phyloP scores from a whole-genome alignment of 2,113 vertebrate species.

The Myocastor coypus region DNA sequence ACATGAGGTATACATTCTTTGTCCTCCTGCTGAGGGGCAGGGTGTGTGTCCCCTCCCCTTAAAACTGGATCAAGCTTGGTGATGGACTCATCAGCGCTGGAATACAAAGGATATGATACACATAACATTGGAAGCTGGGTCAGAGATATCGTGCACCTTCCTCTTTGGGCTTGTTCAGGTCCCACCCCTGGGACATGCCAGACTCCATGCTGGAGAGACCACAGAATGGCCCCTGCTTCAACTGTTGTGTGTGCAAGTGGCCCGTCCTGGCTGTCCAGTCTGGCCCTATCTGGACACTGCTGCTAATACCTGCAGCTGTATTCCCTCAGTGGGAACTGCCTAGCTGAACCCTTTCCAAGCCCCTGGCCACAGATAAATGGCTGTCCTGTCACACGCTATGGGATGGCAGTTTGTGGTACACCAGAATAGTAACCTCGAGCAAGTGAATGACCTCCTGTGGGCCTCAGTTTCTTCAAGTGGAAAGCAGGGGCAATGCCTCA shows the following conservation, averaged over 20 bases:
- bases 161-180: not conserved
- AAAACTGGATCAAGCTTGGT: not conserved
- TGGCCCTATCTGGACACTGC: not conserved
- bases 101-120: not conserved
- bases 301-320: not conserved
- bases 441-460: not conserved
- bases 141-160: not conserved
- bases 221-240: not conserved
- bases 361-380: not conserved
- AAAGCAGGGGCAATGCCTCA: not conserved
- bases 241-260: not conserved
- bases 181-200: not conserved
- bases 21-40: not conserved
- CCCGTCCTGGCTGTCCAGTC: not conserved
- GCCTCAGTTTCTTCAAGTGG: slow-evolving; percentile 2
- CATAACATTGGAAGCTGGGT: not conserved
- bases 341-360: not conserved
- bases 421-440: not conserved
- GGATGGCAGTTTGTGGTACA: not conserved
- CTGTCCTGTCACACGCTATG: not conserved
- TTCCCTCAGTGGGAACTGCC: not conserved
- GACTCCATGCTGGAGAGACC: not conserved
- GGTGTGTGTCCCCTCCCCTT: not conserved
- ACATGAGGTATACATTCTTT: not conserved
- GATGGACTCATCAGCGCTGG: not conserved